phyloP scores from a whole-genome alignment of 2,113 vertebrate species.

The Prionailurus viverrinus region DNA sequence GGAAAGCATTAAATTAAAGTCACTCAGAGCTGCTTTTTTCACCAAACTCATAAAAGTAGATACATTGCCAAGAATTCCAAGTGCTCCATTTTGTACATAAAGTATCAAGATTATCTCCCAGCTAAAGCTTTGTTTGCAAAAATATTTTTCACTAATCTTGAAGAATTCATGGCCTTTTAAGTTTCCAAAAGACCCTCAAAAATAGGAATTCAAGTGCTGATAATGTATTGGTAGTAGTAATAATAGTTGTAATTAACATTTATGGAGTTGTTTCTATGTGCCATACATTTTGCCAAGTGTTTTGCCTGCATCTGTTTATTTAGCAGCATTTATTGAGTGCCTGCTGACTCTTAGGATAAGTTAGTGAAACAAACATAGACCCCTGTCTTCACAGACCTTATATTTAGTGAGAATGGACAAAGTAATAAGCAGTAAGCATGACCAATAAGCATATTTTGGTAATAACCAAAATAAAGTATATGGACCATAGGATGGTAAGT shows the following conservation, averaged over 20 bases:
- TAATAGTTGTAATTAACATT: slow-evolving; percentile 53
- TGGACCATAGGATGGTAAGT: background rate
- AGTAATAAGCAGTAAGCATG: background rate
- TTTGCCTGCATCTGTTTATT: background rate
- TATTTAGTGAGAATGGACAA: slow-evolving; percentile 3
- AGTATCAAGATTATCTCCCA: slow-evolving; percentile 21
- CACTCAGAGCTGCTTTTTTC: slow-evolving; percentile 9
- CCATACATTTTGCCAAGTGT: background rate
- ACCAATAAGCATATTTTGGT: background rate
- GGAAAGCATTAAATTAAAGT: slow-evolving; percentile 15
- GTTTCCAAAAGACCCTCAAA: slow-evolving; percentile 11
- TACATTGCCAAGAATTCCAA: background rate
- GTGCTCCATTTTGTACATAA: background rate
- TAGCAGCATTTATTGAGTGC: slow-evolving; percentile 17
- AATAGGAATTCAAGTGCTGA: background rate
- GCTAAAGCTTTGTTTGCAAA: slow-evolving; percentile 37
- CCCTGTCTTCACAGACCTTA: background rate
- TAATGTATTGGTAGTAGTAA: background rate
- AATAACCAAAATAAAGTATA: background rate
- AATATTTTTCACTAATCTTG: background rate
- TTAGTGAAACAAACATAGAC: slow-evolving; percentile 26
- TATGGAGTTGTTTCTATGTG: background rate
- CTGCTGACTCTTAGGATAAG: background rate
- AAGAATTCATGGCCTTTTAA: slow-evolving; percentile 46
- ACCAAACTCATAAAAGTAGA: slow-evolving; percentile 5